phyloP scores from a whole-genome alignment of 2,113 vertebrate species.

The Pseudopodoces humilis region DNA sequence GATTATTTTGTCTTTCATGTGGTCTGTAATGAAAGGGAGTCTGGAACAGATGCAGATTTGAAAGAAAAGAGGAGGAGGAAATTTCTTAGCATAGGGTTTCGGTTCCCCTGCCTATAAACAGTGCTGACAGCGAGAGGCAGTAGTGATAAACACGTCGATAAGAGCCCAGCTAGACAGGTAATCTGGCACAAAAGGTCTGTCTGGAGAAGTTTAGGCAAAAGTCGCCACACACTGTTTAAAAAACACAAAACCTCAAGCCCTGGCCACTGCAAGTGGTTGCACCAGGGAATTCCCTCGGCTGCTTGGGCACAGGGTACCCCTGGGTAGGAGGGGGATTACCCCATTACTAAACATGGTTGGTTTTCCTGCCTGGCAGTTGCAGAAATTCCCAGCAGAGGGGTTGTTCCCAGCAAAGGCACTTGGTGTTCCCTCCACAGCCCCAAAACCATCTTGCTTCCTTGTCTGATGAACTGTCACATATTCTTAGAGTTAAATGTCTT shows the following conservation, averaged over 20 bases:
- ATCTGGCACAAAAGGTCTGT: conserved; percentile 39
- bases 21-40: conserved; percentile 65
- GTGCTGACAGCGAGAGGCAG: conserved; percentile 54
- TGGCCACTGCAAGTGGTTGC: rapidly evolving
- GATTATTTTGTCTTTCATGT: conserved; percentile 68
- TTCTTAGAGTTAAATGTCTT: conserved; percentile 55
- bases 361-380: neutral
- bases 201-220: conserved; percentile 45
- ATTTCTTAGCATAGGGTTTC: conserved; percentile 57
- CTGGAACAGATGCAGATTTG: conserved; percentile 62
- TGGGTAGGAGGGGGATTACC: neutral
- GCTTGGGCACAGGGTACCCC: neutral
- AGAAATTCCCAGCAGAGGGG: neutral
- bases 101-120: conserved; percentile 63
- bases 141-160: conserved; percentile 24
- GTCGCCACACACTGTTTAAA: neutral
- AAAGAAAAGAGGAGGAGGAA: conserved; percentile 68
- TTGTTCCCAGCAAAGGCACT: neutral
- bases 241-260: conserved; percentile 10
- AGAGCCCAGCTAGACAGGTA: conserved; percentile 59
- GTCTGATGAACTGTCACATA: conserved; percentile 32
- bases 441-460: neutral
- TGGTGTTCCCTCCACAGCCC: neutral
- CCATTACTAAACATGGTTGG: neutral
- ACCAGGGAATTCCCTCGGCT: neutral